These are phyloP conservation scores for Cyaniris semiargus DNA, from an alignment of 2,888 invertebrate genomes.

Conservation along the genomic window DNA sequence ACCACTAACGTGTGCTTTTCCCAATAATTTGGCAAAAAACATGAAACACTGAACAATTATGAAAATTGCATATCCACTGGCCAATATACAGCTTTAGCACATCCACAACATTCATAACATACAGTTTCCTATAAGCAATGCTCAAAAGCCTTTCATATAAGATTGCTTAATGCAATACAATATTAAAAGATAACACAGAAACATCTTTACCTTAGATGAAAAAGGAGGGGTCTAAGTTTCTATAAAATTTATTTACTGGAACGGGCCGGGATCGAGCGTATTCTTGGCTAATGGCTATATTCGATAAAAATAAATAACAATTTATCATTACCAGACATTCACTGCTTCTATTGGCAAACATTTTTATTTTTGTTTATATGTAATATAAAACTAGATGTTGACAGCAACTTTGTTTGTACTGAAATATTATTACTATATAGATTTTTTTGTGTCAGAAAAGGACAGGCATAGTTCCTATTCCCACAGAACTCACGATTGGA, in stretches of 20 bases:
- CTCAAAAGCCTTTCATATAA: background rate
- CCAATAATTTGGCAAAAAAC: background rate
- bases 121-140: background rate
- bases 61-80: background rate
- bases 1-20: background rate
- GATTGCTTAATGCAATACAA: background rate
- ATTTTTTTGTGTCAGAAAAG: too few relatives aligned
- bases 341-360: too few relatives aligned
- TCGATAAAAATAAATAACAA: background rate
- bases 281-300: background rate
- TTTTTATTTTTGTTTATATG: too few relatives aligned
- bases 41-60: background rate
- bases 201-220: background rate
- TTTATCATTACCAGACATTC: background rate
- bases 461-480: too few relatives aligned
- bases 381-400: too few relatives aligned
- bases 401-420: too few relatives aligned
- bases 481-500: too few relatives aligned
- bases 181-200: background rate
- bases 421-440: too few relatives aligned
- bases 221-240: too few relatives aligned
- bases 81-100: constrained; percentile 14
- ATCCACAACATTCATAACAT: constrained; percentile 2
- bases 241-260: background rate
- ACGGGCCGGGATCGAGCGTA: background rate